Base-by-base conservation (phyloP, 2,888 invertebrate genomes). In the Pristionchus exspectatus region DNA sequence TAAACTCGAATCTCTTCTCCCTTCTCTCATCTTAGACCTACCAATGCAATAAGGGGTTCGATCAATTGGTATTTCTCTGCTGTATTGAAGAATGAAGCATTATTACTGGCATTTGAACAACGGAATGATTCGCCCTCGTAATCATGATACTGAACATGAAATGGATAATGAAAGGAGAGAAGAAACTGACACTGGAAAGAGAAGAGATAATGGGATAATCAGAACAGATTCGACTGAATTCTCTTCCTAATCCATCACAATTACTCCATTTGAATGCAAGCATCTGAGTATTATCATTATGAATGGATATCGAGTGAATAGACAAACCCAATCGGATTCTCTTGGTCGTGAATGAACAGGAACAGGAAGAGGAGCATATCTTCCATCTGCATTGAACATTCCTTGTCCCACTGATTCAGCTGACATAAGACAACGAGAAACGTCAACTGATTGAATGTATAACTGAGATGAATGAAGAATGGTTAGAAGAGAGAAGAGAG, bases 241-340 rank as follows among this genome's bases (percentile, higher is more conserved):
- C 86, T 33, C 86, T 63, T 44, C 59, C 66, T 38, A 86, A 44
- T 86, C 66, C 63, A 59, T 86, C 86, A 44, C 86, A 86, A 27
- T 66, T 59, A 86, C 50, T 86, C 86, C 86, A 86, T 86, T 59
- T 86, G 50, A 86, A 86, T 33, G 86, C 86, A 9, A 86, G 86
- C 86, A 86, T 86, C 86, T 86, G 38, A 54, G 27, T 21, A 44
- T 50, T 7, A 14, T n/a, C 1, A n/a, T 38, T 2, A 44, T 44
- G 38, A 38, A 38, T 44, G 33, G 38, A 54, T 27, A 81, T 16
- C 21, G n/a, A 50, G 14, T 81, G n/a, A 50, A 14, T 81, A 44
- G 44, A 77, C 44, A 16, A 3, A 86, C 86, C 86, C 86, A 86
- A 66, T 86, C 86, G 14, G 54, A n/a, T 1, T 86, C 86, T 33